Evolutionary conservation across 2,797 vertebrate species (phyloP), one percentile per base, ranked within the genome.

Genomic region (Alectoris magna): DNA sequence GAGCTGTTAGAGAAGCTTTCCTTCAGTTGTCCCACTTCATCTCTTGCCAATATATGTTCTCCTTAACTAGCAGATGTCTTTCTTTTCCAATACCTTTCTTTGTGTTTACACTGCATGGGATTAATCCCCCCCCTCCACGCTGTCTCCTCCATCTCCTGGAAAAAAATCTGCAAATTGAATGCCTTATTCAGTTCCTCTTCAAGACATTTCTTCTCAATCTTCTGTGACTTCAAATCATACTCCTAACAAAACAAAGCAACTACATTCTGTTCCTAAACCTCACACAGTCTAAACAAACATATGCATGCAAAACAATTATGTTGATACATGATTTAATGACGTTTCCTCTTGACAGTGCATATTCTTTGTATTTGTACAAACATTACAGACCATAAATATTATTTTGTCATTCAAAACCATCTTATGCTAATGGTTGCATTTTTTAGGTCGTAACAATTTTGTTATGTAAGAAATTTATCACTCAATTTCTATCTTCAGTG

Each of bases 21-120:
- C 84, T 92, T 70, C 68, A 87, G 56, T 62, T 73, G 38, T 86
- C 64, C 58, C 72, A 92, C 75, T 93, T 95, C 41, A 85, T 95
- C 67, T 91, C 76, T 91, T 97, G 87, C 86, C 94, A 94, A 87
- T 88, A 74, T 87, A 16, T 79, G 27, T 51, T 92, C 66, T 95
- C 59, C 59, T 86, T 87, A 90, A 87, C 72, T n/a, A 79, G 55
- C 85, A 64, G 80, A 59, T 64, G 34, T 84, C 75, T 71, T 79
- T 31, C 87, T 92, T 91, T 80, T 94, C 93, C 93, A 58, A 4
- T 72, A 91, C 63, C 14, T 77, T 63, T 87, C 75, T 90, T 90
- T 92, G 62, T 74, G 62, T 87, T 86, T 90, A 76, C 70, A 63
- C 62, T 66, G 69, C 63, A 72, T 76, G 48, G 39, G n/a, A 51